Evolutionary conservation across 2,113 vertebrate genomes (phyloP).

Genomic region (Pandion haliaetus): DNA sequence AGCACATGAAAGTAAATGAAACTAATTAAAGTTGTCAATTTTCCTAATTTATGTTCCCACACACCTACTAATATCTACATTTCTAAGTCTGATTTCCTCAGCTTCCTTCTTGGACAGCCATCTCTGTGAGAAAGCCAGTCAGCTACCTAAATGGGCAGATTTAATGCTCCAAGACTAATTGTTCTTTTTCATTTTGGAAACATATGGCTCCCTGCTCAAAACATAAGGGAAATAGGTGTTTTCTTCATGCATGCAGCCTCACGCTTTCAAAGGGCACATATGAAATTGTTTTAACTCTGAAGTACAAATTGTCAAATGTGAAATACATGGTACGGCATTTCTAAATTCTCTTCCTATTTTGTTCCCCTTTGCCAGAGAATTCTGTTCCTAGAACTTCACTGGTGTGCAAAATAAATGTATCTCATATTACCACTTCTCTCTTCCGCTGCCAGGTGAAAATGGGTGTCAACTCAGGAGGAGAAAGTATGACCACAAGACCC

Average conservation of each 20-base stretch:
- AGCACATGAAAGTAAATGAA: not conserved
- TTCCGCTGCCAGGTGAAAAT: not conserved
- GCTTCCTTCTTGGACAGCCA: not conserved
- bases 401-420: not conserved
- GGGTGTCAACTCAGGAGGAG: not conserved
- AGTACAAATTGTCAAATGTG: not conserved
- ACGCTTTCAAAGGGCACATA: not conserved
- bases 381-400: not conserved
- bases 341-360: not conserved
- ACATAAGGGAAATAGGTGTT: not conserved
- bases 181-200: slow-evolving; percentile 14
- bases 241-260: not conserved
- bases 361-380: not conserved
- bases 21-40: not conserved
- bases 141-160: not conserved
- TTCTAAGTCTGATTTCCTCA: not conserved
- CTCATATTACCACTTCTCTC: not conserved
- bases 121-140: not conserved
- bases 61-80: not conserved
- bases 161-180: not conserved
- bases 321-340: not conserved
- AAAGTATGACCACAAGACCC: not conserved
- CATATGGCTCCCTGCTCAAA: not conserved
- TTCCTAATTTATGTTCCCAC: not conserved
- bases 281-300: not conserved